Evolutionary conservation across 23 tunicate genomes (phyloP).

Genomic region (Botrylloides violaceus): DNA sequence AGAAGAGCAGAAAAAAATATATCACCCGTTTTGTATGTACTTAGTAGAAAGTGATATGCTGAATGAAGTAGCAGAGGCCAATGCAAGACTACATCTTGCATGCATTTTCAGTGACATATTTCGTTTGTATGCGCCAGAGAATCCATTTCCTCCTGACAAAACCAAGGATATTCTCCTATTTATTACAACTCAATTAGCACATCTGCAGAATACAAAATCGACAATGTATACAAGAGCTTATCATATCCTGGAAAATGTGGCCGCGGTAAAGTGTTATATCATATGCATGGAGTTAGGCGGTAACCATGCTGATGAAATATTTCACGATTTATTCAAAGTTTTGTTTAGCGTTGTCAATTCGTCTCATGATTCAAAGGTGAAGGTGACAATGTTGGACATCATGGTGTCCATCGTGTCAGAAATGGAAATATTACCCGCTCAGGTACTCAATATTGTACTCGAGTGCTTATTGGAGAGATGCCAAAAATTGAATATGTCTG

Average conservation of each 20-base stretch:
- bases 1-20: constrained; percentile 44
- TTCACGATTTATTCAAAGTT: constrained; percentile 46
- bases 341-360: constrained; percentile 79
- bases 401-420: constrained; percentile 79
- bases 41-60: constrained; percentile 68
- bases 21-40: constrained; percentile 62
- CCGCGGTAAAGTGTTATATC: constrained; percentile 62
- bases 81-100: constrained; percentile 50
- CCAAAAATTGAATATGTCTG: constrained; percentile 73
- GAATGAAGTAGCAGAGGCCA: constrained; percentile 54
- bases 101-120: constrained; percentile 81
- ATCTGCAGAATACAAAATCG: constrained; percentile 56
- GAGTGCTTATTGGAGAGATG: constrained; percentile 73
- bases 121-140: constrained; percentile 77
- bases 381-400: constrained; percentile 65
- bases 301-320: constrained; percentile 37
- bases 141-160: constrained; percentile 72
- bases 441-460: constrained; percentile 55
- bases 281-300: constrained; percentile 69
- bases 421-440: constrained; percentile 38
- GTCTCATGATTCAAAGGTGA: constrained; percentile 65
- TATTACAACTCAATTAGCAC: constrained; percentile 48
- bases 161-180: constrained; percentile 69
- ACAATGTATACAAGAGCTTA: constrained; percentile 62
- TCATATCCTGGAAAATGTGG: constrained; percentile 78